These are phyloP conservation scores for Anableps anableps DNA, from an alignment of 2,797 vertebrate genomes.

Conservation along the genomic window DNA sequence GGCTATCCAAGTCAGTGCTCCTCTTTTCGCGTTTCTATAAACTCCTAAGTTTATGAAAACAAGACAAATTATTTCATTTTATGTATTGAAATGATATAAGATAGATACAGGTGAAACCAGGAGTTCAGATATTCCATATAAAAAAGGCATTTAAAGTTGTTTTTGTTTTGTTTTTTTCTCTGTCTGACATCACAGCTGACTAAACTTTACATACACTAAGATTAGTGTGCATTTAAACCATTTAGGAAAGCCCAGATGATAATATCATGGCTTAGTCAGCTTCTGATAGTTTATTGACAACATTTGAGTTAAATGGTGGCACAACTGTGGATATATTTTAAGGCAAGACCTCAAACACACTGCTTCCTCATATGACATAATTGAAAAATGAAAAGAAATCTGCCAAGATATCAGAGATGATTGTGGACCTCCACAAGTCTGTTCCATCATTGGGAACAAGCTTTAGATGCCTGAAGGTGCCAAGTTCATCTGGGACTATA, in stretches of 20 bases:
- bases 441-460: neutral
- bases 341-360: neutral
- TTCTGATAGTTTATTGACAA: neutral
- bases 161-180: neutral
- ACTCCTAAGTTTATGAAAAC: neutral
- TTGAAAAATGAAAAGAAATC: neutral
- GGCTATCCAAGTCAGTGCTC: slow-evolving; percentile 65
- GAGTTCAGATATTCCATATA: neutral
- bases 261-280: neutral
- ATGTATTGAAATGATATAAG: neutral
- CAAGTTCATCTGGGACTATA: neutral
- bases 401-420: neutral
- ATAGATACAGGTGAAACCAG: neutral
- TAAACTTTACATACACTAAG: neutral
- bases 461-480: neutral
- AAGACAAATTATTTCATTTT: neutral
- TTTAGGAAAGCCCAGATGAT: neutral
- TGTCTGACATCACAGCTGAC: neutral
- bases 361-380: neutral
- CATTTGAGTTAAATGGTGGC: neutral
- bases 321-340: neutral
- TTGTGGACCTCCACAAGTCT: neutral
- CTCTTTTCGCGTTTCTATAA: neutral
- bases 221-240: neutral
- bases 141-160: neutral